Evolutionary conservation across 64 coral and sea anemone genomes (phyloP).

Genomic region (Platygyra sinensis): DNA sequence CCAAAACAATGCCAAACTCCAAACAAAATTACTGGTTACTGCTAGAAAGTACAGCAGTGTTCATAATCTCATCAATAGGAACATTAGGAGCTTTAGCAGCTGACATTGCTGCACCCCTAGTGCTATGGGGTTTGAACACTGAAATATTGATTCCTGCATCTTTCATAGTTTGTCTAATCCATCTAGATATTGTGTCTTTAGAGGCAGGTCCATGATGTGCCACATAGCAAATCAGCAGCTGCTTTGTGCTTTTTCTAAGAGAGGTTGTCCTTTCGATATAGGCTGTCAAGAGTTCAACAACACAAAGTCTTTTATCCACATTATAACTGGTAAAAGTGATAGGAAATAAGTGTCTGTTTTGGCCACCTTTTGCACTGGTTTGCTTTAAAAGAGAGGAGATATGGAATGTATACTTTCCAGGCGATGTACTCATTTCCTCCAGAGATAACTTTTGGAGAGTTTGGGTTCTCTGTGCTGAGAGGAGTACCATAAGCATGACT

Average conservation of each 20-base stretch:
- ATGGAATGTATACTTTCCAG: slow-evolving; percentile 52
- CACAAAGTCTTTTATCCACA: slow-evolving; percentile 27
- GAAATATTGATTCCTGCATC: slow-evolving; percentile 29
- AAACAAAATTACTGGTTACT: too few relatives aligned
- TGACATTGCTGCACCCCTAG: not conserved
- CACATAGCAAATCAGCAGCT: slow-evolving; percentile 29
- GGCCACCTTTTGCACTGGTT: slow-evolving; percentile 42
- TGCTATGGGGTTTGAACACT: slow-evolving; percentile 1
- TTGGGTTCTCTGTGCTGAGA: slow-evolving; percentile 61
- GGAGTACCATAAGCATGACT: slow-evolving; percentile 58
- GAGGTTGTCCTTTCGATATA: slow-evolving; percentile 26
- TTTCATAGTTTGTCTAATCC: slow-evolving; percentile 38
- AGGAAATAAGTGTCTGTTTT: slow-evolving; percentile 39
- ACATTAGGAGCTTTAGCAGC: not conserved
- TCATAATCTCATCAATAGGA: not conserved
- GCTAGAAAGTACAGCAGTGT: not conserved
- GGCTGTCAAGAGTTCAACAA: slow-evolving; percentile 21
- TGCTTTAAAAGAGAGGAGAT: slow-evolving; percentile 49
- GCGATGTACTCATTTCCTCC: slow-evolving; percentile 8
- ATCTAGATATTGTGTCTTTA: slow-evolving; percentile 41
- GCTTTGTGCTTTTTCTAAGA: not conserved
- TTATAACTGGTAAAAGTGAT: slow-evolving; percentile 9
- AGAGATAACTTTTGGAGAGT: slow-evolving; percentile 48
- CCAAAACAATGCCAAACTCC: too few relatives aligned
- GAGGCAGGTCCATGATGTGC: slow-evolving; percentile 48